Percentiles rank a stretch among this genome's conserved stretches.
These are phyloP conservation scores for Oscheius onirici DNA, from an alignment of 2,888 invertebrate genomes.

Conservation along the genomic window DNA sequence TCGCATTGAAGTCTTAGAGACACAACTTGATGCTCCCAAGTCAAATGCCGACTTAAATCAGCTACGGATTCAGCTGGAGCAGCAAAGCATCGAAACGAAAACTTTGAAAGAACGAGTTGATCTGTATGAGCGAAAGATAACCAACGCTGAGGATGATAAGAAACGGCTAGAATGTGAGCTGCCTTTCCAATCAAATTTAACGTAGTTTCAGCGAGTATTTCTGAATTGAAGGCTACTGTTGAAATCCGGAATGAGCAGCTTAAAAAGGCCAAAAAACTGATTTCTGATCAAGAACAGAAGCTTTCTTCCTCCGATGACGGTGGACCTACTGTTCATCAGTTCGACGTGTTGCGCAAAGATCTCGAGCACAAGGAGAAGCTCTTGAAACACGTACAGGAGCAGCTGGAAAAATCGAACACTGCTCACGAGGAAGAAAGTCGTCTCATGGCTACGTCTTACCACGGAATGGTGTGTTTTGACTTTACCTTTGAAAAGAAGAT, in stretches of 20 bases:
- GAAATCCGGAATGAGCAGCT: background rate
- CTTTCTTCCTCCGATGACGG: constrained; percentile 13
- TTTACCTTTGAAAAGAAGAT: too few relatives aligned
- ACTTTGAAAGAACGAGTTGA: constrained; percentile 6
- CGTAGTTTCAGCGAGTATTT: constrained; percentile 3
- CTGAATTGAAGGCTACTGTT: background rate
- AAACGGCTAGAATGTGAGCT: constrained; percentile 1
- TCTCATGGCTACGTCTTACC: constrained; percentile 43
- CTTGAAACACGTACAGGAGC: constrained; percentile 29
- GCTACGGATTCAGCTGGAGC: constrained; percentile 14
- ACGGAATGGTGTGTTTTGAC: constrained; percentile 37
- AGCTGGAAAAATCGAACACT: constrained; percentile 34
- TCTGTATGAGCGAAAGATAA: constrained; percentile 6
- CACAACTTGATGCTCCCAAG: constrained; percentile 12
- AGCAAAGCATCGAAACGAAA: constrained; percentile 8
- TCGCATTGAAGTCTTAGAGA: constrained; percentile 19
- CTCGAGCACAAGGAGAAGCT: constrained; percentile 23
- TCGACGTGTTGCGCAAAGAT: constrained; percentile 19
- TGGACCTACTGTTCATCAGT: constrained; percentile 10
- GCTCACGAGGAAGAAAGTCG: constrained; percentile 53
- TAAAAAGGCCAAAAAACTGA: constrained; percentile 25
- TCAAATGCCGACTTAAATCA: constrained; percentile 1
- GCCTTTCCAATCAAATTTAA: background rate
- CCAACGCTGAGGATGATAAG: background rate
- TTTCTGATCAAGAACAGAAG: constrained; percentile 27